Evolutionary conservation across 2,113 vertebrate genomes (phyloP).

Genomic region (Rhinoptilus africanus): DNA sequence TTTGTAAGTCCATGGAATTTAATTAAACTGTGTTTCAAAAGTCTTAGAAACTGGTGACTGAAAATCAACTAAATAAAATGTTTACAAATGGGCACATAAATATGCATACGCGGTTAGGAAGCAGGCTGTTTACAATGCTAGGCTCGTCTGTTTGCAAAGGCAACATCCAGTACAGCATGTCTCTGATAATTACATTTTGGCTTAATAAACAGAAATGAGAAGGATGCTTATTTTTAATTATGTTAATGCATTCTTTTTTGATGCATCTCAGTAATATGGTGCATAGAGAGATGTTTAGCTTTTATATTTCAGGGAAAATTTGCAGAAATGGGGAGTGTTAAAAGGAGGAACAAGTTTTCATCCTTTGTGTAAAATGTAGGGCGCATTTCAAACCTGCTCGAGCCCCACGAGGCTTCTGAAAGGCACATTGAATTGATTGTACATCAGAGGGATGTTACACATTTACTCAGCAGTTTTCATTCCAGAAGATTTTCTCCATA

Average conservation of each 20-base stretch:
- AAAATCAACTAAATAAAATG: constrained; percentile 48
- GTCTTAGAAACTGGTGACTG: neutral
- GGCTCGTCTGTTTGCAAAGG: neutral
- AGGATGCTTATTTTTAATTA: constrained; percentile 40
- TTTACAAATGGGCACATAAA: constrained; percentile 41
- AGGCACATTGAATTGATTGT: neutral
- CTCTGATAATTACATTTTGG: constrained; percentile 52
- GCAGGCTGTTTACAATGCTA: neutral
- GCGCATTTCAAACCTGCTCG: accelerated
- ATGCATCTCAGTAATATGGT: neutral
- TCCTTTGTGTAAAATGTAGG: neutral
- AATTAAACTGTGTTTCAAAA: constrained; percentile 38
- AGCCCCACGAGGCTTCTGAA: neutral
- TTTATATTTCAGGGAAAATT: neutral
- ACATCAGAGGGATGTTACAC: neutral
- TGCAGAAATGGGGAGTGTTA: neutral
- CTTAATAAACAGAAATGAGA: constrained; percentile 49
- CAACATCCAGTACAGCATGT: neutral
- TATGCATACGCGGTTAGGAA: neutral
- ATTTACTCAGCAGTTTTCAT: neutral
- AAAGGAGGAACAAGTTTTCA: neutral
- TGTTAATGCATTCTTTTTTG: neutral
- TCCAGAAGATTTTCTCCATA: neutral
- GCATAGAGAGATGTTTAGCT: neutral
- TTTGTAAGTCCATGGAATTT: constrained; percentile 26